Conservation (phyloP, 2,888 invertebrate genomes). For the Malacosoma neustria region DNA sequence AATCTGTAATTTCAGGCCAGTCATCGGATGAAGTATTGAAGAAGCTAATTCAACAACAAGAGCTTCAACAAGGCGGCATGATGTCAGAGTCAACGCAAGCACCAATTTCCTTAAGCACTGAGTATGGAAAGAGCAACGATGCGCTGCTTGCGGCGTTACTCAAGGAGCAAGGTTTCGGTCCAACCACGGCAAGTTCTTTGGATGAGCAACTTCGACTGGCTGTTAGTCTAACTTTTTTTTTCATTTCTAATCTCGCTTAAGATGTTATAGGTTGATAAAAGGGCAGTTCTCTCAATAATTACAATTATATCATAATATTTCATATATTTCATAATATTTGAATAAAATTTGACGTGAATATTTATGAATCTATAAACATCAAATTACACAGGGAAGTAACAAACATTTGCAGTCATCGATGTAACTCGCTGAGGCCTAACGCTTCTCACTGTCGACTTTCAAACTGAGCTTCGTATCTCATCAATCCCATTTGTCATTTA, state of each 20-base stretch:
- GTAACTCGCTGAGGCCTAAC: not conserved
- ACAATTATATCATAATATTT: no score
- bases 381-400: not conserved
- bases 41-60: slow-evolving; percentile 41
- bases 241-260: slow-evolving; percentile 3
- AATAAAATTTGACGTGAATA: no score
- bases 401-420: not conserved
- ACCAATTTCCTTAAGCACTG: slow-evolving; percentile 61
- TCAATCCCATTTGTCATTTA: slow-evolving; percentile 19
- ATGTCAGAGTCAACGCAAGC: slow-evolving; percentile 55
- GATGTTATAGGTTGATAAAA: not conserved
- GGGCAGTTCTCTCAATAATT: no score
- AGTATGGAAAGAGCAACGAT: slow-evolving; percentile 78
- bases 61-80: slow-evolving; percentile 27
- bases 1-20: slow-evolving; percentile 40
- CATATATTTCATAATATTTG: no score
- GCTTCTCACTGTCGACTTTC: slow-evolving; percentile 12
- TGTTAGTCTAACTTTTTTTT: slow-evolving; percentile 51
- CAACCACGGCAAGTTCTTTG: slow-evolving; percentile 78
- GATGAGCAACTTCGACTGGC: slow-evolving; percentile 74
- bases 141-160: slow-evolving; percentile 81
- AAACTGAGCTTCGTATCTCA: slow-evolving; percentile 14
- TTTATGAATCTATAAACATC: slow-evolving; percentile 1
- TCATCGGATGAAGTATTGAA: slow-evolving; percentile 60
- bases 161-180: slow-evolving; percentile 83